Base-by-base conservation (phyloP, 2,797 vertebrate genomes). In the Scolopax rusticola region DNA sequence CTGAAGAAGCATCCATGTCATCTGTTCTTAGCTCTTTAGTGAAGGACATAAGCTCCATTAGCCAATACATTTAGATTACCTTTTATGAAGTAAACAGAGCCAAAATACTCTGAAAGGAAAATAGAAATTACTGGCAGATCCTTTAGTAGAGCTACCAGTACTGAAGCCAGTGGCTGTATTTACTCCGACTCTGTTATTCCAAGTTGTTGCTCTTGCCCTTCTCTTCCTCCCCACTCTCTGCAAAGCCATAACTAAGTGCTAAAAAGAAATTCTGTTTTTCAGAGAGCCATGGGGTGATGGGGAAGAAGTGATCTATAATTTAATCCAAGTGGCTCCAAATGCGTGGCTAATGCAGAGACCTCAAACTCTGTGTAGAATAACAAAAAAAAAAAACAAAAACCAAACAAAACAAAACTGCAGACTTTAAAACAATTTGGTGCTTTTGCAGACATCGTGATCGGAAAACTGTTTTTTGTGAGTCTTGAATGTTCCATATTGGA, bases 61-160 rank as follows among this genome's bases (percentile, higher is more conserved):
- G 12, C 18, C 25, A 38, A 27, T 41, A 57, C 2, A 1, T 17
- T 89, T 83, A 73, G 47, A 50, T 84, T 48, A 57, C 48, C 19
- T 76, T 89, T 89, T 43, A 47, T 78, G 32, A 68, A 56, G 25
- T 88, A 61, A 84, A 53, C 3, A 24, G 68, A 77, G 61, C 43
- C 61, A 86, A 86, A 93, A 28, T 56, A 33, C 7, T 45, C 28
- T 53, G 57, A 80, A 63, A 79, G 50, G 9, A 67, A 95, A 86
- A 28, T 6, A 27, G 57, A 61, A 84, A 50, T 78, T 75, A 51
- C 24, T 76, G 54, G 27, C 20, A 84, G 51, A 54, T 63, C 50
- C 20, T 87, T 83, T 54, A 68, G 32, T 28, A 50, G 36, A 70
- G n/a, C 30, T 67, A 48, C n/a, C 9, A 18, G 40, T 57, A 36